phyloP scores from a whole-genome alignment of 1,140 invertebrate genomes.

The Sycophila sp. region DNA sequence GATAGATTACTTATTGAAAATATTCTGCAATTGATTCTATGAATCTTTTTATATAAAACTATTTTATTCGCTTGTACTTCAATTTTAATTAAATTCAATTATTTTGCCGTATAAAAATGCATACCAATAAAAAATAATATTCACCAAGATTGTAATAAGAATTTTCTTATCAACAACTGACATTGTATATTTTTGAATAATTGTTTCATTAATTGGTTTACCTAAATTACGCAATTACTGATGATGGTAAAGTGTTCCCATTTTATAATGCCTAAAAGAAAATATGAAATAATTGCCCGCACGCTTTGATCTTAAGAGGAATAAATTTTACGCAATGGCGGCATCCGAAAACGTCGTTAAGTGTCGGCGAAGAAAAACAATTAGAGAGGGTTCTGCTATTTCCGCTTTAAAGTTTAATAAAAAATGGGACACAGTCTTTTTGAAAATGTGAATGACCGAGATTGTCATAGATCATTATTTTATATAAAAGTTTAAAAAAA shows the following conservation, averaged over 20 bases:
- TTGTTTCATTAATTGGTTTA: no score
- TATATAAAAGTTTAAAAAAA: neutral
- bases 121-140: no score
- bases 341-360: constrained; percentile 21
- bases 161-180: no score
- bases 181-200: no score
- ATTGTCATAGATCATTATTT: neutral
- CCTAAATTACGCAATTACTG: neutral
- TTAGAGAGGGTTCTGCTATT: neutral
- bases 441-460: neutral
- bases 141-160: no score
- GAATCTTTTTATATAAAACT: no score
- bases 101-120: no score
- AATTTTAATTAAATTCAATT: no score
- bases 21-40: no score
- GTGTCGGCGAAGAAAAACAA: constrained; percentile 13
- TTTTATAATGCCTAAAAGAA: neutral
- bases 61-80: no score
- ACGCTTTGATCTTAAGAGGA: constrained; percentile 17
- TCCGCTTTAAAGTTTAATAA: constrained; percentile 43
- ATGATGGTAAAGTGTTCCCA: neutral
- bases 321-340: constrained; percentile 11
- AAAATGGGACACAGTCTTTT: constrained; percentile 24
- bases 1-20: no score
- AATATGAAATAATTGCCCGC: constrained; percentile 2